Evolutionary conservation across 2,888 invertebrate genomes (phyloP), one percentile per base, ranked within the genome.

Genomic region (Matsumyia berberina): DNA sequence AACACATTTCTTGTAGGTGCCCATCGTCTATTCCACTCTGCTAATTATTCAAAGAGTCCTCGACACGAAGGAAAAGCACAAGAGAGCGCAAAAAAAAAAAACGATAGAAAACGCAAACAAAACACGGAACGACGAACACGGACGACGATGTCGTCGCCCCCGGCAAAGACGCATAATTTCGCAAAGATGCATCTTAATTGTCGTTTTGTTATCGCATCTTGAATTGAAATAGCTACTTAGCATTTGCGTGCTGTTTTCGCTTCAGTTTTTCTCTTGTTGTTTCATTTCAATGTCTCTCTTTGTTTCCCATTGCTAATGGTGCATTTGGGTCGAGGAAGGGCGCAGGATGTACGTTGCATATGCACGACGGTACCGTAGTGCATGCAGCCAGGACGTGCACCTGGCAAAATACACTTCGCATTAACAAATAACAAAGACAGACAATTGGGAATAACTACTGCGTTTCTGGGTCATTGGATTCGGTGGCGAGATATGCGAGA

Each of bases 141-240:
- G 74, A 62, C 64, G 62, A 73, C 24, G 60, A 64, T 73, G 83
- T 78, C 83, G 78, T 73, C 83, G 83, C 78, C 78, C 83, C 51
- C 73, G 29, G 83, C 62, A 83, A 78, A 78, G 78, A 83, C 83
- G 83, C 80, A 80, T 80, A 79, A 85, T 80, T 80, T 80, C 70
- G 74, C 85, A 76, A 79, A 79, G 85, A 85, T 85, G 74, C 85
- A 85, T 80, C 85, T 85, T 85, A 85, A 85, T 85, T 79, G 85
- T 80, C 66, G 74, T 80, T 85, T 80, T 85, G 85, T 85, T 85
- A 79, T 80, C 85, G 79, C 79, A 79, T 79, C 85, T 85, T 85
- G 80, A 79, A 85, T 85, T 85, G 85, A 85, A 83, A 83, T 78
- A 83, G 83, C 83, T 83, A 83, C 83, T 85, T 85, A 85, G 85